Evolutionary conservation across 2,888 invertebrate genomes (phyloP), one percentile per base, ranked within the genome.

Genomic region (Diaperis boleti): DNA sequence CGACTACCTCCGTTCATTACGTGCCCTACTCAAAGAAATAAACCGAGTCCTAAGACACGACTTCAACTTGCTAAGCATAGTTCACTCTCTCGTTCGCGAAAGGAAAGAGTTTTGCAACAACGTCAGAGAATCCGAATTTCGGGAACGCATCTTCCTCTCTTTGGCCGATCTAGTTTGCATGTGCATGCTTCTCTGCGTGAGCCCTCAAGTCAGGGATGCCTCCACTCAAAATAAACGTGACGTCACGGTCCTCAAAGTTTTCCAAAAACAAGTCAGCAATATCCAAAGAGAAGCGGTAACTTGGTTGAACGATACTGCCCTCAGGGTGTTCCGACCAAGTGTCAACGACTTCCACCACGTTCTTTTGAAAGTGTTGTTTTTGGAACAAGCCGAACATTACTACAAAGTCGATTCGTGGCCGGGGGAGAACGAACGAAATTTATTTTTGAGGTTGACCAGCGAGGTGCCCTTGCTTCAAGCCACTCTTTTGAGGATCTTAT

Each of bases 381-480:
- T 94, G 66, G 94, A 94, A 78, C 86, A 87, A 59, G 86, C 88
- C 0, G 95, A 95, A 65, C 87, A 89, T 61, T 95, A 95, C 82
- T 91, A 89, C 74, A 92, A 92, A 79, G 83, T 88, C 1, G 76
- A 76, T 61, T 75, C 74, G 1, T 77, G 77, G 76, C 76, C 76
- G 0, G 90, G 94, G 0, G 98, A 98, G 81, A 89, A 89, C 5
- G 97, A 98, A 74, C 86, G 96, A 69, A 88, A 88, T 18, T 81
- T 89, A 41, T 88, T 92, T 55, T 85, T 95, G 75, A 85, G 96
- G 15, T 82, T 96, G 57, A 92, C 93, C 57, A 90, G 92, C 26
- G 97, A 98, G 81, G 92, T 94, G 10, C 97, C 96, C 0, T 84
- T 97, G 41, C 85, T 90, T 29, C 94, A 97, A 82, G 92, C 91